Evolutionary conservation across 1,140 invertebrate genomes (phyloP).

Genomic region (Phymorhynchus buccinoides): DNA sequence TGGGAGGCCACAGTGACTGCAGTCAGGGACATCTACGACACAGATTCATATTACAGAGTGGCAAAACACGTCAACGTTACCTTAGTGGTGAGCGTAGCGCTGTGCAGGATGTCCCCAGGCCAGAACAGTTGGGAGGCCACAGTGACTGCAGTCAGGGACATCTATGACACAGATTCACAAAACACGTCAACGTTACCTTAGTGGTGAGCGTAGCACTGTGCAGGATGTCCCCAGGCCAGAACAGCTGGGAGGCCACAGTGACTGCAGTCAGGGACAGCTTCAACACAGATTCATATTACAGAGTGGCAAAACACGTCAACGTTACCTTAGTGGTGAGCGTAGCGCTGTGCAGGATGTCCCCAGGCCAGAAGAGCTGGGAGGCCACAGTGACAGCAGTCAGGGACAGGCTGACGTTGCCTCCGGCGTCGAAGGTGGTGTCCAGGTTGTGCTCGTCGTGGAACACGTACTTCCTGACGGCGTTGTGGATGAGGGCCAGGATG

Average conservation of each 20-base stretch:
- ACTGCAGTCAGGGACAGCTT: slow-evolving; percentile 67
- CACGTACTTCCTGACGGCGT: slow-evolving; percentile 66
- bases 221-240: slow-evolving; percentile 68
- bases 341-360: slow-evolving; percentile 68
- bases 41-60: too few relatives aligned
- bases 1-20: slow-evolving; percentile 68
- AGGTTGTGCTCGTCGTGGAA: slow-evolving; percentile 69
- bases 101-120: slow-evolving; percentile 69
- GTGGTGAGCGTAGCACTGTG: slow-evolving; percentile 68
- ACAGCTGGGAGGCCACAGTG: slow-evolving; percentile 67
- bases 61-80: too few relatives aligned
- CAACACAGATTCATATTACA: too few relatives aligned
- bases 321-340: slow-evolving; percentile 68
- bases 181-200: too few relatives aligned
- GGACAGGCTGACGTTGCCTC: slow-evolving; percentile 68
- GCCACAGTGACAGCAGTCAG: slow-evolving; percentile 68
- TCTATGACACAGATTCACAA: too few relatives aligned
- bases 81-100: slow-evolving; percentile 68
- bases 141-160: slow-evolving; percentile 67
- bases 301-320: too few relatives aligned
- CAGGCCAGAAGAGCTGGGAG: slow-evolving; percentile 69
- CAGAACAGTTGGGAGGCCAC: slow-evolving; percentile 69
- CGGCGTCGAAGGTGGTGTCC: slow-evolving; percentile 73
- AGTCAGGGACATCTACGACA: slow-evolving; percentile 67
- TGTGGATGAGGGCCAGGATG: slow-evolving; percentile 64